Percentiles rank a stretch among this genome's conserved stretches.
Evolutionary conservation across 2,113 vertebrate genomes (phyloP).

Genomic region (Halichoeres trimaculatus): DNA sequence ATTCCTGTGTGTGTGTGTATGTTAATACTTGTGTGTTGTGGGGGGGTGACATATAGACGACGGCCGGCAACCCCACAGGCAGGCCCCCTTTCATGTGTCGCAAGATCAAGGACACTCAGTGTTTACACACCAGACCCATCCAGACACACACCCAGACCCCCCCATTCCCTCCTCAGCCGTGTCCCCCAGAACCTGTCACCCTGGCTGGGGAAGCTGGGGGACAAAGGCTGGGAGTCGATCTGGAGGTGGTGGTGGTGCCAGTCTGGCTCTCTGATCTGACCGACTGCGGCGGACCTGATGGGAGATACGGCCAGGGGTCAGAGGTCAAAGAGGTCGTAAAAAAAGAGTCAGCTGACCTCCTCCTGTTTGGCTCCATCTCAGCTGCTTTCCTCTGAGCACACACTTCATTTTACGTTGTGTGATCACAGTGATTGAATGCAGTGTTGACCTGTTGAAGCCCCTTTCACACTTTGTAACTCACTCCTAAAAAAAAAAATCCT

Average conservation of each 20-base stretch:
- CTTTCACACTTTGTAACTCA: no score
- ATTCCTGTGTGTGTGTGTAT: conserved; percentile 34
- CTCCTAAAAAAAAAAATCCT: no score
- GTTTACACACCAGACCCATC: conserved; percentile 73
- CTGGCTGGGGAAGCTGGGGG: conserved; percentile 43
- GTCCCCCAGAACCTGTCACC: conserved; percentile 63
- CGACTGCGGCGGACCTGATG: conserved; percentile 58
- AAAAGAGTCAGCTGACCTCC: conserved; percentile 51
- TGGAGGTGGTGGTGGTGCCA: conserved; percentile 76
- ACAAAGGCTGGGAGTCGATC: conserved; percentile 62
- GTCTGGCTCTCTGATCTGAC: conserved; percentile 73
- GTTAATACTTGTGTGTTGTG: conserved; percentile 21
- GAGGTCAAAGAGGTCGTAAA: conserved; percentile 61
- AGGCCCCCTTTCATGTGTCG: conserved; percentile 77
- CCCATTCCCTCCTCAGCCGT: conserved; percentile 2
- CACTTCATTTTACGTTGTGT: conserved; percentile 44
- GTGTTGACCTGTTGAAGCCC: not conserved
- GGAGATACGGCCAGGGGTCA: conserved; percentile 60
- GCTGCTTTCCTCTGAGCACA: not conserved
- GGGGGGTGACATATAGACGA: conserved; percentile 66
- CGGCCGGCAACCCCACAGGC: conserved; percentile 59
- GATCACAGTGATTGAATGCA: conserved; percentile 6
- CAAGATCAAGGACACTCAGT: conserved; percentile 73
- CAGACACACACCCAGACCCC: conserved; percentile 50
- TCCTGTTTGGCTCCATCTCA: conserved; percentile 30